These are phyloP conservation scores for Intellagama lesueurii DNA, from an alignment of 2,797 vertebrate genomes.

Conservation along the genomic window DNA sequence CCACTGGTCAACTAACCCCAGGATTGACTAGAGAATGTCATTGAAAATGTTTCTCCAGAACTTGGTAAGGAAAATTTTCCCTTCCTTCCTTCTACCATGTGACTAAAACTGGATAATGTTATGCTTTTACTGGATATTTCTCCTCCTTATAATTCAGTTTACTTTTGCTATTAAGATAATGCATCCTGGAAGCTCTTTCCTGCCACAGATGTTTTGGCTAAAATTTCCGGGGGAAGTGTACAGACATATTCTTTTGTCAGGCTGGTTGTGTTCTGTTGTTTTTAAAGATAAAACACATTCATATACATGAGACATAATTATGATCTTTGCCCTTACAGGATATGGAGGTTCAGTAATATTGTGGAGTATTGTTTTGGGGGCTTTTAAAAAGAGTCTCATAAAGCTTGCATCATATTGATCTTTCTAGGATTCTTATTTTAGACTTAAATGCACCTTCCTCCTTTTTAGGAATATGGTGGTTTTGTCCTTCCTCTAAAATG, in stretches of 20 bases:
- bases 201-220: neutral
- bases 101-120: neutral
- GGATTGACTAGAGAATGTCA: too few species aligned
- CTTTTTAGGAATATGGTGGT: neutral
- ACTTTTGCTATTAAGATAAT: neutral
- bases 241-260: neutral
- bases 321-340: neutral
- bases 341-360: neutral
- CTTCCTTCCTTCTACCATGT: neutral
- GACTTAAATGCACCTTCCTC: neutral
- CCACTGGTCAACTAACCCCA: too few species aligned
- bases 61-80: neutral
- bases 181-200: neutral
- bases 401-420: neutral
- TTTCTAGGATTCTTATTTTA: slow-evolving; percentile 12
- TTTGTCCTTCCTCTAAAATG: neutral
- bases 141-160: neutral
- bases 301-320: neutral
- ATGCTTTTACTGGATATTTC: neutral
- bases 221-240: neutral
- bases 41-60: too few species aligned
- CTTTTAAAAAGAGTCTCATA: neutral
- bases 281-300: neutral
- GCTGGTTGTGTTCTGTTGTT: neutral
- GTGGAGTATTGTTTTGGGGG: neutral